Percentiles rank a stretch among this genome's conserved stretches.
Conservation (phyloP, 2,888 invertebrate species). For the Aspidiotus rigidus region DNA sequence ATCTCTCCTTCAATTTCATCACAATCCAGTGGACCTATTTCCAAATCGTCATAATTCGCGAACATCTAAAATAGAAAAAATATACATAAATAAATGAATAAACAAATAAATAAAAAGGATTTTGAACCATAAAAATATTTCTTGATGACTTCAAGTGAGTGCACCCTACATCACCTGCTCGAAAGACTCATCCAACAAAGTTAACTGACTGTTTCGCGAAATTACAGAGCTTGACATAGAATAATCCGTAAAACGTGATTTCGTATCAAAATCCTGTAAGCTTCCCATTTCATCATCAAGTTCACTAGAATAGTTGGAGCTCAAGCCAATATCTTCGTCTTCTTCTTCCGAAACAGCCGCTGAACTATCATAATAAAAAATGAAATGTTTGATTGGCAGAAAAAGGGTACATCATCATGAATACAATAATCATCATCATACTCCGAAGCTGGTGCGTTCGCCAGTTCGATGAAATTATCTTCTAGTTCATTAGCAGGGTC, state of each 20-base stretch:
- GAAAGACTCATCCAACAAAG: conserved; percentile 75
- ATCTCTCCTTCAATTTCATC: conserved; percentile 80
- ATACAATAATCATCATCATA: conserved; percentile 15
- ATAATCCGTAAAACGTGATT: conserved; percentile 82
- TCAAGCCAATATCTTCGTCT: conserved; percentile 40
- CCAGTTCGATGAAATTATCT: conserved; percentile 82
- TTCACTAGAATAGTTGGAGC: conserved; percentile 43
- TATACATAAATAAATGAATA: conserved; percentile 20
- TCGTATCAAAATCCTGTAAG: conserved; percentile 51
- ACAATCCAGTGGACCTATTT: conserved; percentile 79
- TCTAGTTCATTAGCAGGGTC: conserved; percentile 77
- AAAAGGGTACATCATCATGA: not conserved
- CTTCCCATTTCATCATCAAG: conserved; percentile 45
- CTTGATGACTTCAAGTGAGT: conserved; percentile 3
- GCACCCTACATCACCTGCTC: conserved; percentile 55
- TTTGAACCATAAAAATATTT: not conserved
- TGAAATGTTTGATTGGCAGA: not conserved
- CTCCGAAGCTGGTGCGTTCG: conserved; percentile 47
- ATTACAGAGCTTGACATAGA: conserved; percentile 90
- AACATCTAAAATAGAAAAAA: conserved; percentile 51
- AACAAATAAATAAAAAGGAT: not conserved
- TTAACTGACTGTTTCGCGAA: conserved; percentile 68
- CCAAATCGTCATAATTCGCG: conserved; percentile 76
- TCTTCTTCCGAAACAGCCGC: too few species aligned
- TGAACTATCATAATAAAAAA: not conserved